phyloP scores from a whole-genome alignment of 2,113 vertebrate genomes.

The Calyptomena viridis region DNA sequence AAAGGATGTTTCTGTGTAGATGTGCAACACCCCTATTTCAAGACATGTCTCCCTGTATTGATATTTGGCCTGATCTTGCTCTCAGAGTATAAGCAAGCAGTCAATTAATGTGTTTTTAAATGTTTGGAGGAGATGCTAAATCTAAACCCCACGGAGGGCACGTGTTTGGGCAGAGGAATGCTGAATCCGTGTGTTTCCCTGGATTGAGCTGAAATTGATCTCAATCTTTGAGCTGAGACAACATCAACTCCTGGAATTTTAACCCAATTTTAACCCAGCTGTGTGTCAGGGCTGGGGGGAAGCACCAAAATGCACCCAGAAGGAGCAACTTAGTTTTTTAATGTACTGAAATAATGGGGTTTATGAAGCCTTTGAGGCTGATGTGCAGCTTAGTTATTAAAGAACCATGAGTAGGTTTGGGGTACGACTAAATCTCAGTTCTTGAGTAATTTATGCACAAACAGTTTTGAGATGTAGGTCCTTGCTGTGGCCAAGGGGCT shows the following conservation, averaged over 20 bases:
- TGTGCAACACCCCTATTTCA: not conserved
- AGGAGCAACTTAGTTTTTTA: not conserved
- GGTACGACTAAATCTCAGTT: not conserved
- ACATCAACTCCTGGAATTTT: not conserved
- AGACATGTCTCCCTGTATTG: slow-evolving; percentile 30
- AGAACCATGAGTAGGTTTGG: not conserved
- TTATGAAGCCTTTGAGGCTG: not conserved
- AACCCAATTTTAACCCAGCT: not conserved
- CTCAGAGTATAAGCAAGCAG: slow-evolving; percentile 17
- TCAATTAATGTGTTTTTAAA: slow-evolving; percentile 48
- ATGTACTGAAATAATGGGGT: not conserved
- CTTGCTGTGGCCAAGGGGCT: rapidly evolving
- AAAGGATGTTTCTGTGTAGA: not conserved
- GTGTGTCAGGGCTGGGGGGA: not conserved
- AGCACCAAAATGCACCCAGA: not conserved
- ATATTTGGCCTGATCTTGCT: slow-evolving; percentile 24
- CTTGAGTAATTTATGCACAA: not conserved
- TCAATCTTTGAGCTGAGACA: not conserved
- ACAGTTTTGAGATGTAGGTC: not conserved
- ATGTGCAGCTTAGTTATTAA: not conserved
- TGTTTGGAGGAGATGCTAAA: slow-evolving; percentile 13
- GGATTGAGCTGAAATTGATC: slow-evolving; percentile 17
- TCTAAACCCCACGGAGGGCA: not conserved
- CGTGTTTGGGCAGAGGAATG: not conserved
- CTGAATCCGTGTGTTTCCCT: not conserved